Evolutionary conservation across 2,888 invertebrate species (phyloP).

Genomic region (Calameuta filiformis): DNA sequence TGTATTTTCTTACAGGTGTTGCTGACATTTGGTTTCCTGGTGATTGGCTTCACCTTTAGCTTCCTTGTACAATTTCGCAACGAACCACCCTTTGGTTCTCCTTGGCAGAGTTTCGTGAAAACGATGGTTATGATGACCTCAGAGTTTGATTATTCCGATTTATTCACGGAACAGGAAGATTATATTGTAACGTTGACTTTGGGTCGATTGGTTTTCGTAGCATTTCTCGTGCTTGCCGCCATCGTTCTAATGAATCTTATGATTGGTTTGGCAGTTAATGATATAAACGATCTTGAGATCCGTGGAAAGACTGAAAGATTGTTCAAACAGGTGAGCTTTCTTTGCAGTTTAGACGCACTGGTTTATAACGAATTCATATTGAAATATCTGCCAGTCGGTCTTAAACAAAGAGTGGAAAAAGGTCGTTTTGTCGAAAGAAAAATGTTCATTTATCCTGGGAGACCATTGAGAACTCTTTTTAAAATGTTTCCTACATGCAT

Average conservation of each 20-base stretch:
- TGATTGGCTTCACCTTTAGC: conserved; percentile 70
- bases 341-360: conserved; percentile 68
- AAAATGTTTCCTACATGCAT: conserved; percentile 64
- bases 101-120: conserved; percentile 70
- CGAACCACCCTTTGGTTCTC: conserved; percentile 68
- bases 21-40: conserved; percentile 65
- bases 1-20: conserved; percentile 66
- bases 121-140: conserved; percentile 74
- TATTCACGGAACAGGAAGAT: conserved; percentile 64
- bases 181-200: conserved; percentile 65
- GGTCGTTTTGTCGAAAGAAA: conserved; percentile 63
- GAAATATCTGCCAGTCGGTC: conserved; percentile 60
- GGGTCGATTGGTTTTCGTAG: conserved; percentile 68
- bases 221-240: conserved; percentile 70
- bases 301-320: conserved; percentile 70
- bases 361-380: conserved; percentile 67
- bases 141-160: conserved; percentile 70
- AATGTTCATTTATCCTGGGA: conserved; percentile 65
- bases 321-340: conserved; percentile 70
- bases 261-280: conserved; percentile 72
- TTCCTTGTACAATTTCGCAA: conserved; percentile 71
- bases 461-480: conserved; percentile 61
- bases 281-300: conserved; percentile 70
- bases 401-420: conserved; percentile 62
- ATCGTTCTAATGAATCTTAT: conserved; percentile 73